Base-by-base conservation (phyloP, 1,140 invertebrate species). In the Diachasma alloeum region DNA sequence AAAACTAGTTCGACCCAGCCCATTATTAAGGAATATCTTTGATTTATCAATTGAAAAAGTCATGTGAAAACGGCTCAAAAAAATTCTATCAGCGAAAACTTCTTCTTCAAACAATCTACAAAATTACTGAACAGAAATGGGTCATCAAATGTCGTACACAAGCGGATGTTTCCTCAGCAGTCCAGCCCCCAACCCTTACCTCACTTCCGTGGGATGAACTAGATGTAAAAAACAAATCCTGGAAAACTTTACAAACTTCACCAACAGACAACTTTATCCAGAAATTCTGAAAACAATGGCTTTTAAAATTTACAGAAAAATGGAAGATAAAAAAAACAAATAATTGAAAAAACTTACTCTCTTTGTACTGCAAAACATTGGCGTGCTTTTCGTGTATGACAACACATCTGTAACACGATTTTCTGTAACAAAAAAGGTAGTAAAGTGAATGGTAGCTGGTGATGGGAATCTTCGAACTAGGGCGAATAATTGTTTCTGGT, bases 351-450 rank as follows among this genome's bases (percentile, higher is more conserved):
- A 88, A 97, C 96, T 96, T 91, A 98, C 96, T 97, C 93, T 97
- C 96, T 95, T 98, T 98, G 91, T 97, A 98, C 89, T 98, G 96
- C 80, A 97, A 91, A 78, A 97, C 96, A 90, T 97, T 97, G 81
- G 93, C 91, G 90, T 98, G 96, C 85, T 96, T 96, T 87, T 97
- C 95, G 85, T 97, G 95, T 87, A 97, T 97, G 80, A 97, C 96
- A 83, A 98, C 93, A 90, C 96, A 97, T 76, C 95, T 93, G 90
- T 95, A 95, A 90, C 95, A 97, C 82, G 87, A 89, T 82, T 90
- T 90, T 70, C 89, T 91, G 87, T 24, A 92, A 89, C 81, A 89
- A 80, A 85, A 44, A 77, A 72, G 31, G 48, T 66, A 26, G 6
- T 69, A 9, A 10, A 67, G 68, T 71, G 11, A 53, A 68, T 67